Base-by-base conservation (phyloP, 53 echinoderm and acorn worm genomes). In the Crossaster papposus region DNA sequence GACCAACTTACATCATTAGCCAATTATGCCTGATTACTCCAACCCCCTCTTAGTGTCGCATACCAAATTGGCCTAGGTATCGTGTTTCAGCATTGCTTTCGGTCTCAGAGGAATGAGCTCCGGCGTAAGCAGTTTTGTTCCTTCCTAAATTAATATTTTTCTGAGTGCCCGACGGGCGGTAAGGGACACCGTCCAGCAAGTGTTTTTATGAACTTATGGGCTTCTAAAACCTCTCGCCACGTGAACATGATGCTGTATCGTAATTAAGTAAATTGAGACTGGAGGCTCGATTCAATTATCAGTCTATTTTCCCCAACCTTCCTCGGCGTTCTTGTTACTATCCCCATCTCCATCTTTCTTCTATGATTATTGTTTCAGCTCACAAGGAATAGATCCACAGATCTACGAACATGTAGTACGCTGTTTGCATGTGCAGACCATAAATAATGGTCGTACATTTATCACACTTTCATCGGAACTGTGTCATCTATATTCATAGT, bases 301-400 rank as follows among this genome's bases (percentile, higher is more conserved):
- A 2, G 68, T 68, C 68, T 68, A 23, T 68, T 68, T 68, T n/a
- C 24, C n/a, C 10, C 68, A 68, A 68, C 68, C 68, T 68, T 68
- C 24, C 28, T 10, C 3, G n/a, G n/a, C 3, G 9, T 68, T 26
- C 20, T 68, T 68, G 22, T 18, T 58, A 20, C 58, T 58, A 58
- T 20, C 58, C 17, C 58, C 58, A 58, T 15, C 58, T 7, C n/a
- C n/a, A n/a, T n/a, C n/a, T n/a, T n/a, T n/a, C 58, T 20, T 18
- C 15, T 58, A 58, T 17, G n/a, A n/a, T n/a, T n/a, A n/a, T 58
- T 58, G 58, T 20, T 58, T 58, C 58, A 44, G 58, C 22, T 4
- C 17, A 8, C 58, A 20, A 17, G 15, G 58, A n/a, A n/a, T n/a
- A n/a, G n/a, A 20, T 58, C 14, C 58, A 44, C 44, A 9, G 44